These are phyloP conservation scores for Cordilura impudica DNA, from an alignment of 2,888 invertebrate genomes.

Conservation along the genomic window DNA sequence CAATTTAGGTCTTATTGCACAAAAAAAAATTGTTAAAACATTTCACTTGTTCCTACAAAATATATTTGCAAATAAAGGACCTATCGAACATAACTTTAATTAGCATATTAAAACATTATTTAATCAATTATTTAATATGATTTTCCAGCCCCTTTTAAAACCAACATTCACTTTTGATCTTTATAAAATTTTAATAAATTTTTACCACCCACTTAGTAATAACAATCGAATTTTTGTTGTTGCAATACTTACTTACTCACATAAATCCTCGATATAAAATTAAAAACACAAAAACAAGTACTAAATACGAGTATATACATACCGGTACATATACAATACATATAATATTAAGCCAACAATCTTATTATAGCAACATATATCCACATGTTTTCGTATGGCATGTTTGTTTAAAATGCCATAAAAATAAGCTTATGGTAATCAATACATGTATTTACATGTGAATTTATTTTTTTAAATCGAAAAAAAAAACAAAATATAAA, in stretches of 20 bases:
- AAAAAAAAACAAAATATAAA: neutral
- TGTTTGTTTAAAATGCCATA: conserved; percentile 1
- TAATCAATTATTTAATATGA: conserved; percentile 30
- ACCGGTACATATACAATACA: no score
- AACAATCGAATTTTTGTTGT: neutral
- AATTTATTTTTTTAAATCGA: conserved; percentile 4
- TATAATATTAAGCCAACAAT: neutral
- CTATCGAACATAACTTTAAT: conserved; percentile 13
- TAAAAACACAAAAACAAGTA: no score
- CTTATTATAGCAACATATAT: neutral
- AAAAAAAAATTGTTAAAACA: no score
- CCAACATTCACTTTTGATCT: neutral
- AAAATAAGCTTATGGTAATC: conserved; percentile 32
- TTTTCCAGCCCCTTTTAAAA: conserved; percentile 1
- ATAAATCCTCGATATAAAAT: neutral
- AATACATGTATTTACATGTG: conserved; percentile 24
- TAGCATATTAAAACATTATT: conserved; percentile 47
- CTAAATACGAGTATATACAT: no score
- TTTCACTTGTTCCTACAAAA: neutral
- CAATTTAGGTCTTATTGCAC: no score
- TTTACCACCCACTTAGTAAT: neutral
- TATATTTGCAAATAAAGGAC: neutral
- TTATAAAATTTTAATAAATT: neutral
- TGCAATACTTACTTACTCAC: neutral
- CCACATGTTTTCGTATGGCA: neutral